Base-by-base conservation (phyloP, 2,113 vertebrate species). In the Neodon shergylaensis region DNA sequence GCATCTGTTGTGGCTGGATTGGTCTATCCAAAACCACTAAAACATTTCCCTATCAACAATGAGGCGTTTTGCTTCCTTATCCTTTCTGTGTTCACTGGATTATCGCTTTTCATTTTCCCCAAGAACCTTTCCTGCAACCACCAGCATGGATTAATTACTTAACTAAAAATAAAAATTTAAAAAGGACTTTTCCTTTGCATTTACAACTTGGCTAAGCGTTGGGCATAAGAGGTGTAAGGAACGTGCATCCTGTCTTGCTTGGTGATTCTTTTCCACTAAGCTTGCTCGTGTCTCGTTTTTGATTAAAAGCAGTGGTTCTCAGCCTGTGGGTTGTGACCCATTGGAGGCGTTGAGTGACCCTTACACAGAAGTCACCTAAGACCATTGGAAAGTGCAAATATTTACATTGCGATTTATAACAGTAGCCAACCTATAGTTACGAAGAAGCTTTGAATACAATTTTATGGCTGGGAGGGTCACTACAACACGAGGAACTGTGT, bases 141-240 rank as follows among this genome's bases (percentile, higher is more conserved):
- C 44, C 84, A 52, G 65, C 31, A 8, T 52, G 19, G 33, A 22
- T n/a, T 70, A 70, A 70, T 87, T 85, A 84, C 9, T 66, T 63
- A 66, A 66, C 58, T 82, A 61, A 61, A 81, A 21, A 1, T 81
- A 58, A 61, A 58, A 58, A 14, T 4, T 8, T 39, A 14, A 7
- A 61, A 82, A 39, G 36, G 24, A 14, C 11, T 61, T 82, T 61
- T 58, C 6, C 14, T 63, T 1, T 82, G 79, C 22, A 61, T 22
- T 14, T 13, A 26, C 36, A 61, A 2, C 54, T 16, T 63, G 54
- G n/a, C 22, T 82, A 58, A 61, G 33, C 12, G 17, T 68, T 47
- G 4, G 19, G 31, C 1, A 8, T 11, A 49, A 33, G 44, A n/a
- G 42, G 31, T 6, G 0, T 3, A 66, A 2, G 1, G 5, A 66